Conservation (phyloP, 92 coral and sea anemone genomes). For the Anthopleura xanthogrammica region DNA sequence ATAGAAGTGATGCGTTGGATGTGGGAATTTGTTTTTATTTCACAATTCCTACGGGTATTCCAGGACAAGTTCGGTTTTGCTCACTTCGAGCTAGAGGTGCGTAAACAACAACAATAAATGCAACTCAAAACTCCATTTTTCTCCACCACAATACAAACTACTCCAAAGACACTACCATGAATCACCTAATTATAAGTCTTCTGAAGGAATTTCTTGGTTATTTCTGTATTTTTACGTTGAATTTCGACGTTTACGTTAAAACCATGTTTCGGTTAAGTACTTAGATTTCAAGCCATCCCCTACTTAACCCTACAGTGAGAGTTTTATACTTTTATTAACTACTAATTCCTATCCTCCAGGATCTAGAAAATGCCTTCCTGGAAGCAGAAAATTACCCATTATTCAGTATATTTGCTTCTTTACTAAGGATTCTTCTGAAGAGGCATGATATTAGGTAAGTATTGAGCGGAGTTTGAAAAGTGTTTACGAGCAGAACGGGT, state of each 20-base stretch:
- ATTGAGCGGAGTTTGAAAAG: neutral
- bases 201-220: conserved; percentile 17
- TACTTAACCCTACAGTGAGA: conserved; percentile 29
- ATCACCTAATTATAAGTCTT: conserved; percentile 12
- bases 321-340: conserved; percentile 15
- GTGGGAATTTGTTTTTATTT: conserved; percentile 97
- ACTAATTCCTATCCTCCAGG: conserved; percentile 50
- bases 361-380: conserved; percentile 78
- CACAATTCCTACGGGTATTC: conserved; percentile 95
- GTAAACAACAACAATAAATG: conserved; percentile 30
- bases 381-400: conserved; percentile 63
- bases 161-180: neutral
- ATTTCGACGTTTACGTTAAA: conserved; percentile 11
- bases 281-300: conserved; percentile 16
- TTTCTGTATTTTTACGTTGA: conserved; percentile 23
- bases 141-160: neutral
- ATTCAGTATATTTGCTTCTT: conserved; percentile 65
- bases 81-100: conserved; percentile 80
- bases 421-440: conserved; percentile 56
- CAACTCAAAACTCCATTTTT: conserved; percentile 1
- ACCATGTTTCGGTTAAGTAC: conserved; percentile 25
- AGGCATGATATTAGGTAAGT: conserved; percentile 75
- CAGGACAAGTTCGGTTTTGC: conserved; percentile 88
- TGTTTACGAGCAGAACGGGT: conserved; percentile 20
- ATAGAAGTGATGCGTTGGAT: conserved; percentile 89